Percentiles rank a stretch among this genome's conserved stretches.
Conservation (phyloP, 2,888 invertebrate genomes). For the Steromphala cineraria region DNA sequence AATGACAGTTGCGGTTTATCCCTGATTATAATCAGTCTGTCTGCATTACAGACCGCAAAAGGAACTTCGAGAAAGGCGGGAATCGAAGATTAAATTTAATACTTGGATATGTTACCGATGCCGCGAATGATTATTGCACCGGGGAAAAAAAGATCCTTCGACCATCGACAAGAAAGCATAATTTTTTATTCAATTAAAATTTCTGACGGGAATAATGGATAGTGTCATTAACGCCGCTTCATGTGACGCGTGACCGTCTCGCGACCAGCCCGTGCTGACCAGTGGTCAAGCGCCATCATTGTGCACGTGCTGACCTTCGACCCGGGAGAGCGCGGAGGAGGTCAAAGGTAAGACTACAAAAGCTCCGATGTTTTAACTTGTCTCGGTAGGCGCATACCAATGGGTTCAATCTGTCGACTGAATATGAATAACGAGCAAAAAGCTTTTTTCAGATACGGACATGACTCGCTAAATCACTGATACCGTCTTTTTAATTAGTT, state of each 20-base stretch:
- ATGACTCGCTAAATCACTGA: not conserved
- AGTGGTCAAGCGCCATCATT: not conserved
- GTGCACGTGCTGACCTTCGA: not conserved
- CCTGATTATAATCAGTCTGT: too few relatives aligned
- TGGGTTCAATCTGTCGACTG: not conserved
- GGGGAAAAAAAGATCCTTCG: not conserved
- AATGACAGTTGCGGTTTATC: too few relatives aligned
- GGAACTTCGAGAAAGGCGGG: too few relatives aligned
- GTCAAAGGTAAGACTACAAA: not conserved
- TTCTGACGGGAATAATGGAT: not conserved
- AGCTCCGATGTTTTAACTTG: not conserved
- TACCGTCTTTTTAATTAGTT: not conserved
- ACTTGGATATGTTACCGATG: not conserved
- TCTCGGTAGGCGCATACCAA: not conserved
- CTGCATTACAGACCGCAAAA: too few relatives aligned
- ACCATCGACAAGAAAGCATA: not conserved
- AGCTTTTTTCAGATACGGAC: not conserved
- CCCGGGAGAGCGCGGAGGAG: not conserved
- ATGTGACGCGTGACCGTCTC: constrained; percentile 6
- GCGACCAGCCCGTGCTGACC: constrained; percentile 2
- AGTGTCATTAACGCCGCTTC: not conserved
- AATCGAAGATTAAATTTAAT: too few relatives aligned
- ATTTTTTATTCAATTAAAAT: constrained; percentile 6
- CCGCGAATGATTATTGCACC: not conserved
- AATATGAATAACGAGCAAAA: constrained; percentile 1